Conservation (phyloP, 1,140 invertebrate species). For the Bombyx mori region ASM3026992v2 NC_085129.1:10787501-10788000, state of each 20-base stretch:
- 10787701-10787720: background rate
- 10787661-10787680: constrained; percentile 26
- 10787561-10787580: constrained; percentile 57
- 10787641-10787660: constrained; percentile 41
- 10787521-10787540: constrained; percentile 38
- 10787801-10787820: background rate
- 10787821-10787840: too few relatives aligned
- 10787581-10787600: constrained; percentile 30
- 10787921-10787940: constrained; percentile 52
- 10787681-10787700: constrained; percentile 12
- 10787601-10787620: constrained; percentile 53
- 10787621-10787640: constrained; percentile 33
- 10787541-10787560: constrained; percentile 35
- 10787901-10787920: too few relatives aligned
- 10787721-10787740: background rate
- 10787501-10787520: constrained; percentile 57
- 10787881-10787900: too few relatives aligned
- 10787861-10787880: too few relatives aligned
- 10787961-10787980: constrained; percentile 60
- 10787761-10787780: background rate
- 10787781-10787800: background rate
- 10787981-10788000: constrained; percentile 31
- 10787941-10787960: constrained; percentile 26
- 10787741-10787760: background rate
- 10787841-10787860: too few relatives aligned